A percentile compares a stretch with the other conserved stretches of the same genome.
Evolutionary conservation across 2,888 invertebrate genomes (phyloP).

Genomic region (Eretmocerus hayati): DNA sequence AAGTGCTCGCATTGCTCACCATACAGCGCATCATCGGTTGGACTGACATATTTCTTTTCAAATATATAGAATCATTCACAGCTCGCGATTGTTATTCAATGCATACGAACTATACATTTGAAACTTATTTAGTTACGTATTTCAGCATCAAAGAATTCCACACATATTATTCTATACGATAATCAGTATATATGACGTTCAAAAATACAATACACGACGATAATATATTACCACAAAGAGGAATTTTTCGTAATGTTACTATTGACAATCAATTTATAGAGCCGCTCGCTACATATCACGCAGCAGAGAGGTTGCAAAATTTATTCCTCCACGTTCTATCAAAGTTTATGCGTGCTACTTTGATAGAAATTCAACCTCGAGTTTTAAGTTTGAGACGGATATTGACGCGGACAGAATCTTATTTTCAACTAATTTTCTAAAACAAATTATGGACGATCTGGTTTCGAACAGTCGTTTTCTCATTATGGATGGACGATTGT

Average conservation of each 20-base stretch:
- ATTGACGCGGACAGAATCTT: too few relatives aligned
- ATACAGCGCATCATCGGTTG: too few relatives aligned
- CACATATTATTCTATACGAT: constrained; percentile 29
- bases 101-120: too few relatives aligned
- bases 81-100: too few relatives aligned
- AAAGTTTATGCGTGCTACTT: constrained; percentile 10
- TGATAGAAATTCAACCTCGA: too few relatives aligned
- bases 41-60: too few relatives aligned
- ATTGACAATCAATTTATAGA: background rate
- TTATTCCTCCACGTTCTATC: constrained; percentile 3
- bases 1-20: too few relatives aligned
- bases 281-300: background rate
- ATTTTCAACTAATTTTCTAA: background rate
- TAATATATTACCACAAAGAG: constrained; percentile 35
- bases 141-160: too few relatives aligned
- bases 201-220: constrained; percentile 37
- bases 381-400: too few relatives aligned
- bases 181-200: constrained; percentile 16
- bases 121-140: too few relatives aligned
- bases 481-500: constrained; percentile 15
- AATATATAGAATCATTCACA: too few relatives aligned
- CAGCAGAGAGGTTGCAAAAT: constrained; percentile 38
- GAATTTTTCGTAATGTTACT: constrained; percentile 18
- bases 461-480: constrained; percentile 1
- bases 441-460: constrained; percentile 16